Evolutionary conservation across 2,113 vertebrate genomes (phyloP), one percentile per base, ranked within the genome.

Genomic region (Stegastes partitus): DNA sequence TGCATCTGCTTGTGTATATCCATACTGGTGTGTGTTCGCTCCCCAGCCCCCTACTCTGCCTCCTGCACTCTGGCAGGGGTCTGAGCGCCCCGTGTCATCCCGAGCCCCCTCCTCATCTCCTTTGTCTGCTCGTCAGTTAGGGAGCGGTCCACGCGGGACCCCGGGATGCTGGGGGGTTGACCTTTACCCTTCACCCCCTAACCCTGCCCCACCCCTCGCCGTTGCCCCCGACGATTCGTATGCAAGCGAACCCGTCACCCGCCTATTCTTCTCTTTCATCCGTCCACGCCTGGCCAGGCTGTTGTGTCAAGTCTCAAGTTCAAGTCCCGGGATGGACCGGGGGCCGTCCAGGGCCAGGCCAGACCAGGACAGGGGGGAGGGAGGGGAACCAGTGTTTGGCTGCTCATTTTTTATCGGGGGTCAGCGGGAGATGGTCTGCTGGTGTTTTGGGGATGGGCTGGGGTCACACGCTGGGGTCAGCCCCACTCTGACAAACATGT

Each of bases 241-340:
- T 93, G 90, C 93, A 93, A 87, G 87, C 66, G 72, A 34, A 76
- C 88, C 90, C 87, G 68, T 92, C 92, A 84, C 10, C 79, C 72
- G 54, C 79, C 87, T 65, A 87, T 91, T 93, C 86, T 90, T 86
- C 70, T 69, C 83, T 84, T 87, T 92, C 90, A 91, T 86, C 89
- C 85, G 86, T 83, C 90, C 87, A 81, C 74, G 87, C 79, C 91
- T 87, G 90, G 87, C 82, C 92, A 14, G 69, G 71, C 71, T 77
- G 91, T 86, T 57, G 92, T 93, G 91, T 93, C 92, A 93, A 23
- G 91, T 94, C 94, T 94, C 94, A 95, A 95, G 94, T 95, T 95
- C 94, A 95, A 94, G 93, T 92, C 91, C 90, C 53, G n/a, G 81
- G 88, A 87, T 53, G 2, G 65, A 62, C 59, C 62, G 5, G 67